These are phyloP conservation scores for Drosophila pruinosa DNA, from an alignment of 1,140 invertebrate species.

Conservation along the genomic window DNA sequence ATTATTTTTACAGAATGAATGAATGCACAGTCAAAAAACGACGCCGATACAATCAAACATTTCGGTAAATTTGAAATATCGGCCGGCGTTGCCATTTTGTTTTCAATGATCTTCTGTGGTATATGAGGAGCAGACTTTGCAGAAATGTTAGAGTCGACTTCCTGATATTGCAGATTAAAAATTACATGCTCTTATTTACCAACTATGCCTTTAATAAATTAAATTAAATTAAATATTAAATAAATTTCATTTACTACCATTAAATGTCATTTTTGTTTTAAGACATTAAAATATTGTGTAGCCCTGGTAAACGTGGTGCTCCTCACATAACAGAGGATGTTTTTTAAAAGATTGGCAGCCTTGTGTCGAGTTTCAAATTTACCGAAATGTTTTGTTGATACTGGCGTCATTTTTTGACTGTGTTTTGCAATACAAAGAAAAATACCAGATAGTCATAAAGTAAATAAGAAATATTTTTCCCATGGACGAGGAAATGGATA, in stretches of 20 bases:
- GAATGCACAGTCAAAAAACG: background rate
- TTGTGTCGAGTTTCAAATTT: background rate
- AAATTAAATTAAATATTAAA: no score
- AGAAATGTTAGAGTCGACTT: no score
- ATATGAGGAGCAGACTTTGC: background rate
- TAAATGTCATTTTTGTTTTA: no score
- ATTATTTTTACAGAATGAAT: background rate
- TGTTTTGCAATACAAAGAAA: background rate
- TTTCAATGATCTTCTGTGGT: no score
- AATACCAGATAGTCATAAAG: background rate
- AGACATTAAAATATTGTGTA: background rate
- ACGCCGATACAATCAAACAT: background rate
- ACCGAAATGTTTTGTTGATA: slow-evolving; percentile 1
- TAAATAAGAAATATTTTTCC: background rate
- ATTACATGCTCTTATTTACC: no score
- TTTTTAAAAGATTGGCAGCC: background rate
- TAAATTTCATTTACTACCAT: no score
- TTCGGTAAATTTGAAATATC: slow-evolving; percentile 8
- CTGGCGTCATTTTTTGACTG: background rate
- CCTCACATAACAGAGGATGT: background rate
- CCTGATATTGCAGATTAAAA: no score
- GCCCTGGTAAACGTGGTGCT: background rate
- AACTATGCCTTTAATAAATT: no score
- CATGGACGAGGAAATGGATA: background rate
- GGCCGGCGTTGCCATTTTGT: background rate